A percentile compares a stretch with the other conserved stretches of the same genome.
phyloP scores from a whole-genome alignment of 92 coral and sea anemone species.

The Virgularia gustaviana region DNA sequence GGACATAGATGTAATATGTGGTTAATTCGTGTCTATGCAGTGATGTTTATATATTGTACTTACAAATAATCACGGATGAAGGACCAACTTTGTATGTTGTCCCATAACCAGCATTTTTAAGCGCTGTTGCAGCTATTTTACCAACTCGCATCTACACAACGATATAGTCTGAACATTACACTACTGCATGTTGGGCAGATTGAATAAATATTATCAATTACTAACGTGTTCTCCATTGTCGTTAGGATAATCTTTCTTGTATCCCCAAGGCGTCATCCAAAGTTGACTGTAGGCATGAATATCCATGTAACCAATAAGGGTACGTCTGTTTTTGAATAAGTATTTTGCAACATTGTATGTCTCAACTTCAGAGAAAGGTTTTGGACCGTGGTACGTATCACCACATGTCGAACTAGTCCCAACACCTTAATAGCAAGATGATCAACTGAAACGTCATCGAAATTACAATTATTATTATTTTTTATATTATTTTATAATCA shows the following conservation, averaged over 20 bases:
- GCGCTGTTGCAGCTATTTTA: slow-evolving; percentile 49
- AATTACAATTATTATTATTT: neutral
- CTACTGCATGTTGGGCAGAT: neutral
- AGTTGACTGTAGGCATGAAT: slow-evolving; percentile 95
- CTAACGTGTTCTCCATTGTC: slow-evolving; percentile 67
- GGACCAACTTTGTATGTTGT: slow-evolving; percentile 58
- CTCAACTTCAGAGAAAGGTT: slow-evolving; percentile 89
- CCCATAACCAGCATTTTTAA: slow-evolving; percentile 53
- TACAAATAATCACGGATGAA: slow-evolving; percentile 64
- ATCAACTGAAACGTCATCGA: neutral
- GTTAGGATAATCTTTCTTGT: slow-evolving; percentile 42
- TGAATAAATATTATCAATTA: neutral
- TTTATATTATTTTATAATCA: no score
- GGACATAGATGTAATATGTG: no score
- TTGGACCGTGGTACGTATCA: slow-evolving; percentile 73
- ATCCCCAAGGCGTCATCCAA: slow-evolving; percentile 98
- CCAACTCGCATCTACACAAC: slow-evolving; percentile 55
- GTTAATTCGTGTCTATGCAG: no score
- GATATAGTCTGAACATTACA: neutral
- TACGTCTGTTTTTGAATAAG: slow-evolving; percentile 65
- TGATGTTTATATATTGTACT: slow-evolving; percentile 36
- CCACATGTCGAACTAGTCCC: slow-evolving; percentile 66
- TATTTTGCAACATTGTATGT: slow-evolving; percentile 74
- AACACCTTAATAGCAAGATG: slow-evolving; percentile 36
- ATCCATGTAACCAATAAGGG: slow-evolving; percentile 81